Evolutionary conservation across 2,113 vertebrate genomes (phyloP), one percentile per base, ranked within the genome.

Genomic region (Rhadina sibilatrix): DNA sequence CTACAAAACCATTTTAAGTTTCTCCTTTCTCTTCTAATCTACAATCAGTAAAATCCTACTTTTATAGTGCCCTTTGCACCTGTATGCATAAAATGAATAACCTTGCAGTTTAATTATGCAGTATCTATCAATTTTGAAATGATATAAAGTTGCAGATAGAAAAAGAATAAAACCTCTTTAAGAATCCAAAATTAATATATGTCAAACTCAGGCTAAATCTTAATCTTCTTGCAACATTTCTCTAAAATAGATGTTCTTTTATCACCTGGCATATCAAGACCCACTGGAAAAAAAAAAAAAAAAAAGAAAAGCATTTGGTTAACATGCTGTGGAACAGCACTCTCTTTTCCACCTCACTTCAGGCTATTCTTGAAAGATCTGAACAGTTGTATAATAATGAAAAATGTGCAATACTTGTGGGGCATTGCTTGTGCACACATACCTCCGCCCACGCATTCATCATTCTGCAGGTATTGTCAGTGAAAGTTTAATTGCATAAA

Each of bases 401-500:
- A 98, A 98, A 99, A 99, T 99, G 98, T 98, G 98, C 98, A 98
- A 98, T 98, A 97, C 98, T 99, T 98, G 98, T 97, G 98, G 98
- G 98, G 98, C 98, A 98, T 96, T 97, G 98, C 98, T 97, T 98
- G 98, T 84, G 96, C 98, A 98, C 98, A 98, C 98, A 98, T 85
- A 98, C 98, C 98, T 98, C 97, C 97, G 96, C 98, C 98, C 97
- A 98, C 97, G 98, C 98, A 99, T 99, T 99, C 99, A 99, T 99
- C 99, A 99, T 98, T 98, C 97, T 40, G 96, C 98, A 98, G 98
- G 98, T 98, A 98, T 99, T 99, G 99, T 99, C 98, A 99, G 98
- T 97, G 98, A 99, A 98, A 99, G 99, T 99, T 99, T 99, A 99
- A 99, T 99, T 99, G 99, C 99, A 99, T 99, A 99, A 99, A 99